Base-by-base conservation (phyloP, 2,113 vertebrate genomes). In the Spheniscus mendiculus region DNA sequence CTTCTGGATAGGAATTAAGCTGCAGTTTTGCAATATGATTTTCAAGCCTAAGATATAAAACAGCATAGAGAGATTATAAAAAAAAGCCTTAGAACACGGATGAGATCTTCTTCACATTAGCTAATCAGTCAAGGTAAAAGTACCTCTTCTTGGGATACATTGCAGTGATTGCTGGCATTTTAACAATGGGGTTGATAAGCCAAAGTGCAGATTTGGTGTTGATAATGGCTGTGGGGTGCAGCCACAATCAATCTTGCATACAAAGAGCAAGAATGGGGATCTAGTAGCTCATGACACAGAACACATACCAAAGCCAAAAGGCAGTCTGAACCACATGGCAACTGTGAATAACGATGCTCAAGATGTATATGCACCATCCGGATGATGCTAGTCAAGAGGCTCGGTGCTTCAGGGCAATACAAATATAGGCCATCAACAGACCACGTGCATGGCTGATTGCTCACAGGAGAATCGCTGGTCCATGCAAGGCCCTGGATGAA, bases 391-490 rank as follows among this genome's bases (percentile, higher is more conserved):
- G 55, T n/a, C 74, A 71, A 18, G 10, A 88, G 65, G 42, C 25
- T 79, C 38, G 11, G 42, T 53, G 66, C 74, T 85, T 59, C 45
- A 69, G 18, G 44, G 53, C 40, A 87, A 20, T 40, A 55, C 36
- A 62, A 79, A 40, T 1, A 12, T 0, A 17, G 34, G 42, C 56
- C 42, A 61, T 7, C 15, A 56, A 42, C 22, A 72, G 52, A 71
- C 3, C 47, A 44, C 0, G 1, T 13, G 1, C 14, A 29, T 1
- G 4, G 71, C 36, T 73, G 82, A 44, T 23, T 0, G 1, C 76
- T 67, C 47, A 26, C 52, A 38, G 63, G 32, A 49, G 67, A 63
- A 40, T 20, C 3, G 2, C 47, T 50, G 29, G 23, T 49, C 55
- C 34, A 3, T 21, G 27, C 32, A 14, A 40, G 34, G 23, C 30